Conservation (phyloP, 2,113 vertebrate species). For the Zosterops japonicus region DNA sequence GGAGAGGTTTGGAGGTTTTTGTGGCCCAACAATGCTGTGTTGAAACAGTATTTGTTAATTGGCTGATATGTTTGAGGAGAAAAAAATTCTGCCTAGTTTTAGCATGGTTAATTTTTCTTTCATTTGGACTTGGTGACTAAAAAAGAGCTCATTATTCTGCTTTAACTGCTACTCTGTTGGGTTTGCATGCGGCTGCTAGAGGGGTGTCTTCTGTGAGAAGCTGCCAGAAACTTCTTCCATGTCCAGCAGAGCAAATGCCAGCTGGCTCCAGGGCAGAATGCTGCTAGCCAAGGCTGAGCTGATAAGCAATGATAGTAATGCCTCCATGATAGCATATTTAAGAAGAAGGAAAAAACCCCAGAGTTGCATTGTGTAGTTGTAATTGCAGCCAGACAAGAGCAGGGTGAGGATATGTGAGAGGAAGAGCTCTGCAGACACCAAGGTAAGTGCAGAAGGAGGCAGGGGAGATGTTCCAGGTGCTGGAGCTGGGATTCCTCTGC, state of each 20-base stretch:
- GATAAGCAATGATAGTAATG: fast-evolving
- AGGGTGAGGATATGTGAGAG: neutral
- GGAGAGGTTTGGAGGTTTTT: neutral
- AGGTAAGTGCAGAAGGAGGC: neutral
- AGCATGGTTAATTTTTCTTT: neutral
- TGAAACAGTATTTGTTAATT: conserved; percentile 27
- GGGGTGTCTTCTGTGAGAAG: neutral
- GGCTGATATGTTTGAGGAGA: neutral
- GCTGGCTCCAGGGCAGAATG: fast-evolving
- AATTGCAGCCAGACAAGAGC: neutral
- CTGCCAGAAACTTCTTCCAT: neutral
- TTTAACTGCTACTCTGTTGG: neutral
- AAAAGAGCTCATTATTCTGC: conserved; percentile 34
- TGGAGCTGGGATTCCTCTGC: neutral
- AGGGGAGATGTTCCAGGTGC: neutral
- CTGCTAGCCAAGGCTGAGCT: neutral
- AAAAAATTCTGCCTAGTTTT: neutral
- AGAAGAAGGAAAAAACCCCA: neutral
- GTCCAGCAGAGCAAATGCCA: neutral
- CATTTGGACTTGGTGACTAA: neutral
- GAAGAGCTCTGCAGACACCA: neutral
- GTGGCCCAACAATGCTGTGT: neutral
- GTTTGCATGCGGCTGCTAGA: neutral
- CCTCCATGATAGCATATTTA: too few relatives aligned
- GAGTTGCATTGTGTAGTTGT: neutral